A percentile compares a stretch with the other conserved stretches of the same genome.
Conservation (phyloP, 2,113 vertebrate genomes). For the Eurystomus gularis region DNA sequence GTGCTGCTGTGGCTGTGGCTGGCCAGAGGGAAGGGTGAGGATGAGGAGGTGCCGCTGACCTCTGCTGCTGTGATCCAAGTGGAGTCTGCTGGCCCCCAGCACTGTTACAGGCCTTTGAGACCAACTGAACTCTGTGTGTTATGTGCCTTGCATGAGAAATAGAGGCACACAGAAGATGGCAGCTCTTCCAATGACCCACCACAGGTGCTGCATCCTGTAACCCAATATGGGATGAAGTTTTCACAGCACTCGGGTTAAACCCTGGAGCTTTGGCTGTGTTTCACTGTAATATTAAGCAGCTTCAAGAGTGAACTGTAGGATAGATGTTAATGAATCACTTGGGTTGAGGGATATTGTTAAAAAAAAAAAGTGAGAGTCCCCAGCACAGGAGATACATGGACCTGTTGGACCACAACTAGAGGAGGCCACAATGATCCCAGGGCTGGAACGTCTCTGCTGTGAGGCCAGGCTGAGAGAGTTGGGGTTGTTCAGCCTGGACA, state of each 20-base stretch:
- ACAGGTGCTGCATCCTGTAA: not conserved
- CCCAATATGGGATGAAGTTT: not conserved
- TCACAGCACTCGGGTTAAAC: fast-evolving
- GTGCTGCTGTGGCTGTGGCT: not conserved
- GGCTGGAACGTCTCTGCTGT: too few relatives aligned
- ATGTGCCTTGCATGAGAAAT: not conserved
- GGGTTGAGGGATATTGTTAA: not conserved
- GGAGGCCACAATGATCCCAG: too few relatives aligned
- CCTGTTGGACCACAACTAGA: too few relatives aligned
- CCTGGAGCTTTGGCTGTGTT: not conserved
- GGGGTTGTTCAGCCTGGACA: too few relatives aligned
- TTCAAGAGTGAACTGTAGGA: not conserved
- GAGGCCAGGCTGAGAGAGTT: too few relatives aligned
- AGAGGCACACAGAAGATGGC: not conserved
- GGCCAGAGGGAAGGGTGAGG: not conserved
- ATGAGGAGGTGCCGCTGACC: not conserved
- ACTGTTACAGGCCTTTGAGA: not conserved
- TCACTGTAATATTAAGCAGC: not conserved
- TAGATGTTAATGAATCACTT: not conserved
- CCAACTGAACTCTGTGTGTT: not conserved
- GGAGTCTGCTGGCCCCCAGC: not conserved
- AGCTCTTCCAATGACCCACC: not conserved
- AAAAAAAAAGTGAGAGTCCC: too few relatives aligned
- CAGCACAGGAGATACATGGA: too few relatives aligned
- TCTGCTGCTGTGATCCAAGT: not conserved